Base-by-base conservation (phyloP, 1,140 invertebrate genomes). In the Linepithema humile region DNA sequence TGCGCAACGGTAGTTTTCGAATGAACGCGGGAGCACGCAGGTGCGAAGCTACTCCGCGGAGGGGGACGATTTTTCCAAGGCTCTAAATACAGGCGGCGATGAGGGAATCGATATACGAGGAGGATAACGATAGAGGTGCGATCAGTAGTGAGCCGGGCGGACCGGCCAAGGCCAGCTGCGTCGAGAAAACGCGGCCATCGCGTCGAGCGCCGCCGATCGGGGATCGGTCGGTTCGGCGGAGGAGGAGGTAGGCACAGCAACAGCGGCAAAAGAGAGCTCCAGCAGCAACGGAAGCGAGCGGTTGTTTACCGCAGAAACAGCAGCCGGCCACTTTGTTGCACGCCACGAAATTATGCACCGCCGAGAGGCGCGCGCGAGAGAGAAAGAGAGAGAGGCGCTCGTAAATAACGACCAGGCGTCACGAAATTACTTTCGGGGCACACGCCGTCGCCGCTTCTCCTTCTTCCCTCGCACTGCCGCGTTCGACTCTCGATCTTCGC, bases 271-370 rank as follows among this genome's bases (percentile, higher is more conserved):
- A 48, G 35, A 32, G 20, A 20, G 15, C 35, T 26, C 20, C 45
- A 75, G 40, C 70, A 55, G 57, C 45, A 75, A 64, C 45, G 55
- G 70, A 62, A 83, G 67, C 73, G 59, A 23, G 35, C 55, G 59
- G 72, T 83, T 83, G 82, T 64, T 82, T 72, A 59, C 53, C 69
- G 69, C 67, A 82, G 48, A 80, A 84, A 84, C 74, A 55, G 83
- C 74, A 84, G 74, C 74, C 74, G 74, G 55, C 74, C 83, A 84
- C 74, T 84, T 84, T 84, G 83, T 84, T 80, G 83, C 83, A 84
- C 83, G 83, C 83, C 74, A 84, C 64, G 64, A 80, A 84, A 67
- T 78, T 80, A 84, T 80, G 74, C 83, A 69, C 32, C 73, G 73
- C 73, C 82, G 72, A 35, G 69, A 65, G 50, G 60, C 73, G 72